Evolutionary conservation across 2,797 vertebrate species (phyloP), one percentile per base, ranked within the genome.

Genomic region (Chaunax sp.): DNA sequence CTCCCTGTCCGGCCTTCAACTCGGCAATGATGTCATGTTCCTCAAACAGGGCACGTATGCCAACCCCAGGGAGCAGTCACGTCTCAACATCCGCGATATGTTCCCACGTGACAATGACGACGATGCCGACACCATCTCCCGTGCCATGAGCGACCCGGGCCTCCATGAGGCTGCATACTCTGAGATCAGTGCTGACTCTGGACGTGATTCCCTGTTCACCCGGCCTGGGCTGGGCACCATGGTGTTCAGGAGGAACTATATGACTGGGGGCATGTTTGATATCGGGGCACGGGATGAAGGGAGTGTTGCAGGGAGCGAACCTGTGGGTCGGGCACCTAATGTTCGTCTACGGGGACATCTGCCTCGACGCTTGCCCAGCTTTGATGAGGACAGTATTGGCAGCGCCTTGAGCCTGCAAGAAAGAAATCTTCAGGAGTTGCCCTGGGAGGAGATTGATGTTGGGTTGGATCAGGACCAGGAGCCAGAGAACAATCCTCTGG

Each of bases 141-240:
- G 94, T 86, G 95, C 96, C 90, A 93, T 95, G 81, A 96, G 96
- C 3, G 96, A 97, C 78, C 96, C 96, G 0, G 96, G 95, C 35
- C 85, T 96, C 77, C 94, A 96, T 11, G 90, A 93, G 0, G 94
- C 95, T 3, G 87, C 90, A 0, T 95, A 93, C 66, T 98, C 96
- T 0, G 96, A 97, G 82, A 93, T 96, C 91, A 98, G 97, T 80
- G 95, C 94, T 0, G 97, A 98, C 83, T 98, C 96, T 0, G 96
- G 96, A 3, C 95, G 95, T 0, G 96, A 97, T 64, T 98, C 97
- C 2, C 75, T 98, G 69, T 99, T 99, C 86, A 97, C 94, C 30
- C 92, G 97, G 0, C 97, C 97, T 0, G 97, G 97, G 3, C 93
- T 98, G 14, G 97, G 97, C 70, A 98, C 96, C 61, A 96, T 98